Evolutionary conservation across 1,140 invertebrate species (phyloP).

Genomic region (Himalopsyche phryganea): DNA sequence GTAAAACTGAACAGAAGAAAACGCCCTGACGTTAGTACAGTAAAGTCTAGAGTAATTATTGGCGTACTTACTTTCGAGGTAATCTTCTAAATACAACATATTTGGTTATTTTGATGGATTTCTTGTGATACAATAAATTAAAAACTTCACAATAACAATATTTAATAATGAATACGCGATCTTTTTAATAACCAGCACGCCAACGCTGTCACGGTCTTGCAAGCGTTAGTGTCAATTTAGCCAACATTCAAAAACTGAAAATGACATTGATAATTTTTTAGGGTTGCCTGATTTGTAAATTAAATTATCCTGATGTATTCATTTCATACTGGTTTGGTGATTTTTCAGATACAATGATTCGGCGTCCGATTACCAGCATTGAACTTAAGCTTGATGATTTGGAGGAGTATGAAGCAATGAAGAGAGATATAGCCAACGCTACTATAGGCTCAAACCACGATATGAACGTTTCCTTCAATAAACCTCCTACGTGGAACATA

Average conservation of each 20-base stretch:
- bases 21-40: conserved; percentile 31
- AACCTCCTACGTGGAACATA: conserved; percentile 47
- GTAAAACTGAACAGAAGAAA: conserved; percentile 1
- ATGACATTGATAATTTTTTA: no score
- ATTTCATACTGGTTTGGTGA: no score
- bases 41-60: conserved; percentile 15
- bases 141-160: no score
- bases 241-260: no score
- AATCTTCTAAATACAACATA: conserved; percentile 95
- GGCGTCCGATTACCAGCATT: conserved; percentile 71
- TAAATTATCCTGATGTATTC: no score
- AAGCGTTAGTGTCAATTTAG: no score
- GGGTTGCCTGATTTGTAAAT: no score
- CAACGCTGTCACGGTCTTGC: no score
- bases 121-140: background rate
- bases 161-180: no score
- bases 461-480: conserved; percentile 43
- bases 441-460: conserved; percentile 54
- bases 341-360: conserved; percentile 57
- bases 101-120: background rate
- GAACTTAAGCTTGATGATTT: conserved; percentile 74
- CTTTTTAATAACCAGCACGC: no score
- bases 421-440: conserved; percentile 46
- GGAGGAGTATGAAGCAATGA: conserved; percentile 64
- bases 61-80: conserved; percentile 85